phyloP scores from a whole-genome alignment of 2,888 invertebrate genomes.

The Cataglyphis livida region DNA sequence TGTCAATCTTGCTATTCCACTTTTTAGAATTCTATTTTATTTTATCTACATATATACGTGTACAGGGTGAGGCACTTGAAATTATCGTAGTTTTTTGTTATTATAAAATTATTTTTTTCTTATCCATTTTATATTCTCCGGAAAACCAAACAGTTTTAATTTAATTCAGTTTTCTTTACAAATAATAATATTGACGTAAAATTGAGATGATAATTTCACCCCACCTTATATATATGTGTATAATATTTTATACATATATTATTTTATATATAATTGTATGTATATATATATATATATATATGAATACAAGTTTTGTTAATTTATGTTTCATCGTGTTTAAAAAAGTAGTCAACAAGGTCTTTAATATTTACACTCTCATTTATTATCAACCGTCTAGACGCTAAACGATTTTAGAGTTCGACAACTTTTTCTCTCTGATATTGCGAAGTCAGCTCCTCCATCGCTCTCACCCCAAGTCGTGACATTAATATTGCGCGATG shows the following conservation, averaged over 20 bases:
- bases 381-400: background rate
- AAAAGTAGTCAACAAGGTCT: background rate
- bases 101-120: background rate
- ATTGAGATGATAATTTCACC: no score
- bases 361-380: slow-evolving; percentile 13
- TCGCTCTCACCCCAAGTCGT: slow-evolving; percentile 13
- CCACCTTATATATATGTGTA: no score
- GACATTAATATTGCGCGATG: slow-evolving; percentile 55
- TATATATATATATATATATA: background rate
- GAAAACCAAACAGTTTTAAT: no score
- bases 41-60: no score
- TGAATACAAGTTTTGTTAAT: background rate
- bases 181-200: no score
- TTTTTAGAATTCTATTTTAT: background rate
- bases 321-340: background rate
- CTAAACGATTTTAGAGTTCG: background rate
- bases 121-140: no score
- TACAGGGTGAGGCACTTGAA: background rate
- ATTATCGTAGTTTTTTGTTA: background rate
- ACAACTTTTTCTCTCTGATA: slow-evolving; percentile 11
- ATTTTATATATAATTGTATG: no score
- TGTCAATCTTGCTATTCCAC: background rate
- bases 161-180: no score
- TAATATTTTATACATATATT: no score
- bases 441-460: background rate